Base-by-base conservation (phyloP, 2,888 invertebrate species). In the Andricus quercusramuli region DNA sequence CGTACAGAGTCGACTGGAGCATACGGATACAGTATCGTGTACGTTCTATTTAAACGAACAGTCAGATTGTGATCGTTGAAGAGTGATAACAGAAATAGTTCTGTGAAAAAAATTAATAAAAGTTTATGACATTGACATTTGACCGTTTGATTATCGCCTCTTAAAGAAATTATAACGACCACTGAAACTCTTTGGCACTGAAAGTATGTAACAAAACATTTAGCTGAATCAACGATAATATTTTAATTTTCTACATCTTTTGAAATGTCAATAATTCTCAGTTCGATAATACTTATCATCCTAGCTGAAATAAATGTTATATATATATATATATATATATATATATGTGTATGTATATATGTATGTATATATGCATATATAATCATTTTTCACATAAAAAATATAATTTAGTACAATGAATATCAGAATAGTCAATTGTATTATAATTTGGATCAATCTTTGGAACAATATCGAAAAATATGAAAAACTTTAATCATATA, bases 11-110 rank as follows among this genome's bases (percentile, higher is more conserved):
- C 44, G 44, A 44, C 44, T 64, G 37, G 47, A 79, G 70, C 68
- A 70, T 79, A 67, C 80, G 80, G 80, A 85, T 86, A 85, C 88
- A 90, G 86, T 87, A 88, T 90, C 88, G 89, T 87, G 89, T 56
- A 84, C 88, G 86, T 87, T 79, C 86, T 88, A 86, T 89, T 88
- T 85, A 84, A 88, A 86, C 89, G 89, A 91, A 87, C 92, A 92
- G 92, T 92, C 85, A 84, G 87, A 85, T 88, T 84, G 89, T 86
- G 87, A 84, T 87, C 88, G 89, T 86, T 86, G 90, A 85, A 80
- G 86, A 85, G 88, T 80, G 81, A 85, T 79, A 82, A 84, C 85
- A 84, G 80, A 20, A 83, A 84, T 84, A 74, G 74, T n/a, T 74
- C 74, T 74, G 6, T 13, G 29, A 32, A 59, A 74, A 74, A n/a